phyloP scores from a whole-genome alignment of 2,113 vertebrate species.

The Callaeas wilsoni region DNA sequence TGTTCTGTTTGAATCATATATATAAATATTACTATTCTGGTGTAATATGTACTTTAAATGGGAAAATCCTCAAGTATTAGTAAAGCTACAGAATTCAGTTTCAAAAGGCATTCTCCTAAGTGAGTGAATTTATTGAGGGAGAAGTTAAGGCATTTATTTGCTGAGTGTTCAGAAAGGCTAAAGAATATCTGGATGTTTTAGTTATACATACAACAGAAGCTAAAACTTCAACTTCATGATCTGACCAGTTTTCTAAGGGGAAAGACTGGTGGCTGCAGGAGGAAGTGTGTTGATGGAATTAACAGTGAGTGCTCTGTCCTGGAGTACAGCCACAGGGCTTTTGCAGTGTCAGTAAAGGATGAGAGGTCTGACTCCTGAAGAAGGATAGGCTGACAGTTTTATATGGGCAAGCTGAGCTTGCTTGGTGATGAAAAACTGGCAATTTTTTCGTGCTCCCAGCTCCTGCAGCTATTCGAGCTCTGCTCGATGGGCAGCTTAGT shows the following conservation, averaged over 20 bases:
- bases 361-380: not conserved
- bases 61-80: not conserved
- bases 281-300: not conserved
- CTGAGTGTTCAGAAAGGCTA: not conserved
- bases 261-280: not conserved
- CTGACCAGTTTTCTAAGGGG: not conserved
- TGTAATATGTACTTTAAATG: not conserved
- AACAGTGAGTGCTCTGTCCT: not conserved
- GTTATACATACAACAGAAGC: not conserved
- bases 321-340: not conserved
- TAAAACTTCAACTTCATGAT: not conserved
- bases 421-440: not conserved
- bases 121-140: not conserved
- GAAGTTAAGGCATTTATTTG: not conserved
- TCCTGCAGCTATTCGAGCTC: not conserved
- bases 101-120: not conserved
- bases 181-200: not conserved
- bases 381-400: not conserved
- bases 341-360: not conserved
- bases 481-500: not conserved
- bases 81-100: not conserved
- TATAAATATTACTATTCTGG: not conserved
- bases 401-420: not conserved
- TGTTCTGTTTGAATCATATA: not conserved
- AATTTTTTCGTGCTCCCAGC: fast-evolving